Evolutionary conservation across 2,797 vertebrate species (phyloP).

Genomic region (Gymnoscopelus microlampas): DNA sequence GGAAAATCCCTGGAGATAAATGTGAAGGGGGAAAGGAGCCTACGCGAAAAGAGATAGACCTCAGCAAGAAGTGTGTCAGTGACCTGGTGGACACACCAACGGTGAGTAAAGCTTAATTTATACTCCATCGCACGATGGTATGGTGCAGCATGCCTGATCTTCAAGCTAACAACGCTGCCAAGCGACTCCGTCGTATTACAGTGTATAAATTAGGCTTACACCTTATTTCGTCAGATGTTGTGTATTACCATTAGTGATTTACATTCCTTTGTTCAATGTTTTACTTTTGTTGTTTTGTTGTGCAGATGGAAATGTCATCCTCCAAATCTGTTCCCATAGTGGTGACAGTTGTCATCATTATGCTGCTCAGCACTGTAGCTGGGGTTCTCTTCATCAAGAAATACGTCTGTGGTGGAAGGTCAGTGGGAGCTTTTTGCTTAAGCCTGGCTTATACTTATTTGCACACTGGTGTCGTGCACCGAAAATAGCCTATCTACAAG

Average conservation of each 20-base stretch:
- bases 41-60: constrained; percentile 84
- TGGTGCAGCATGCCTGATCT: too few species aligned
- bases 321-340: constrained; percentile 83
- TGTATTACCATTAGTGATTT: too few species aligned
- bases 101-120: constrained; percentile 53
- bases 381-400: constrained; percentile 90
- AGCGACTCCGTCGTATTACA: too few species aligned
- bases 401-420: constrained; percentile 95
- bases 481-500: too few species aligned
- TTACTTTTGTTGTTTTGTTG: constrained; percentile 11
- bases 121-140: too few species aligned
- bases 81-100: constrained; percentile 79
- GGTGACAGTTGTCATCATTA: constrained; percentile 81
- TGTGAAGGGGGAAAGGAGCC: constrained; percentile 86
- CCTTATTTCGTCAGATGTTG: too few species aligned
- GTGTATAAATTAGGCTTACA: too few species aligned
- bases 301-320: constrained; percentile 60
- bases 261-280: neutral
- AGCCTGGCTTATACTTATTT: neutral
- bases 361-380: constrained; percentile 80
- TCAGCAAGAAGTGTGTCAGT: constrained; percentile 90
- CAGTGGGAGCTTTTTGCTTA: constrained; percentile 45
- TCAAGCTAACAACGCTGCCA: too few species aligned
- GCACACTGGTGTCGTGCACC: too few species aligned
- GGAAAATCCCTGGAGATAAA: constrained; percentile 95